These are phyloP conservation scores for Sericinus montela DNA, from an alignment of 2,888 invertebrate species.

Conservation along the genomic window DNA sequence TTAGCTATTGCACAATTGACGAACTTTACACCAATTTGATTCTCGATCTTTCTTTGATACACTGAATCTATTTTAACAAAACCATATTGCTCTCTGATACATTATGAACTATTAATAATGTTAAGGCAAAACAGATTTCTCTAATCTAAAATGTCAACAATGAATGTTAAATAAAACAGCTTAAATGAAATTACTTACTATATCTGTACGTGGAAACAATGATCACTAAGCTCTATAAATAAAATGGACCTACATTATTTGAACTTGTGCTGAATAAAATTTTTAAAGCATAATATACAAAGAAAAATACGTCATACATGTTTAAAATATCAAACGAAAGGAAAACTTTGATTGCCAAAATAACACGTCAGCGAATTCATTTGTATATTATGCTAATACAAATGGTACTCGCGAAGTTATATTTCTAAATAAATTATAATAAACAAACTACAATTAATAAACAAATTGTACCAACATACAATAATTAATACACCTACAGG, in stretches of 20 bases:
- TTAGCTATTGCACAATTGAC: slow-evolving; percentile 72
- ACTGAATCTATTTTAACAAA: slow-evolving; percentile 67
- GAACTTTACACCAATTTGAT: slow-evolving; percentile 62
- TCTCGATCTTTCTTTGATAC: slow-evolving; percentile 56
- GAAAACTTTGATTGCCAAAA: background rate
- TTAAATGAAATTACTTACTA: slow-evolving; percentile 56
- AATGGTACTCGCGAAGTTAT: slow-evolving; percentile 54
- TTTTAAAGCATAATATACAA: slow-evolving; percentile 58
- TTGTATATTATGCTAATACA: slow-evolving; percentile 57
- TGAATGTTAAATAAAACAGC: slow-evolving; percentile 76
- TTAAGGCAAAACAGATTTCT: slow-evolving; percentile 76
- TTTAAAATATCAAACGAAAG: slow-evolving; percentile 12
- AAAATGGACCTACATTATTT: slow-evolving; percentile 75
- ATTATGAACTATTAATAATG: slow-evolving; percentile 72
- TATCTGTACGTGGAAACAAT: slow-evolving; percentile 48
- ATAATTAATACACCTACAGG: slow-evolving; percentile 77
- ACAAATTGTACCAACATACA: slow-evolving; percentile 77
- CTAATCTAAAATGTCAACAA: slow-evolving; percentile 78
- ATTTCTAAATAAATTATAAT: slow-evolving; percentile 74
- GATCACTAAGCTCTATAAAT: slow-evolving; percentile 69
- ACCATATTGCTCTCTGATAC: slow-evolving; percentile 69
- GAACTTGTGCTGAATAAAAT: slow-evolving; percentile 72
- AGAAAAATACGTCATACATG: slow-evolving; percentile 21
- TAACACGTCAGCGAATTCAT: slow-evolving; percentile 14
- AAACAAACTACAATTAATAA: slow-evolving; percentile 71